A percentile compares a stretch with the other conserved stretches of the same genome.
These are phyloP conservation scores for Pseudochaenichthys georgianus DNA, from an alignment of 2,797 vertebrate genomes.

Conservation along the genomic window DNA sequence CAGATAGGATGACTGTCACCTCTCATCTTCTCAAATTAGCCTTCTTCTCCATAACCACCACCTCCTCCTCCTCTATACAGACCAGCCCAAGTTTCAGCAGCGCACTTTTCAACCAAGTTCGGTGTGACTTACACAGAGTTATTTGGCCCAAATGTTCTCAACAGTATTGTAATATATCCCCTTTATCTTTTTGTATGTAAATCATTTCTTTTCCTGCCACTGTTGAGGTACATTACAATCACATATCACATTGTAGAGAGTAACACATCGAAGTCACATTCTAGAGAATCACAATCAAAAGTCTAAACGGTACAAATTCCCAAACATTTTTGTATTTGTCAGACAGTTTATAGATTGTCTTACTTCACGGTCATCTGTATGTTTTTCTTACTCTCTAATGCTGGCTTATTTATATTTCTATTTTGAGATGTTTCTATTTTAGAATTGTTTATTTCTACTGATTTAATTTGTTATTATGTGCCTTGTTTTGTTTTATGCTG, in stretches of 20 bases:
- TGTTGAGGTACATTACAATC: background rate
- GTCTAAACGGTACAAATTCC: background rate
- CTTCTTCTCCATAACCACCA: conserved; percentile 12
- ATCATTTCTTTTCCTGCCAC: background rate
- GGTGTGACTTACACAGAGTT: conserved; percentile 59
- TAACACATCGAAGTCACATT: background rate
- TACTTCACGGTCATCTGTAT: no score
- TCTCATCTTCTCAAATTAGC: conserved; percentile 67
- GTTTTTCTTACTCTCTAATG: no score
- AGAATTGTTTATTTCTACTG: no score
- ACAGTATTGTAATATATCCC: conserved; percentile 55
- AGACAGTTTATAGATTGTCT: no score
- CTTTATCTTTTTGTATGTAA: conserved; percentile 35
- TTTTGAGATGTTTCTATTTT: no score
- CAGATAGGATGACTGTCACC: conserved; percentile 69
- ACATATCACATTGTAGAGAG: background rate
- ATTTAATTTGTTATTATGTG: no score
- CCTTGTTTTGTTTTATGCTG: no score
- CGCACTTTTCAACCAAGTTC: conserved; percentile 56
- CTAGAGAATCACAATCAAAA: background rate
- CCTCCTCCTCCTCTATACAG: conserved; percentile 15
- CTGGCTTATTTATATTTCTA: no score
- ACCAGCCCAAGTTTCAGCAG: conserved; percentile 56
- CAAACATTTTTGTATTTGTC: no score
- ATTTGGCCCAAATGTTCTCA: conserved; percentile 38